These are phyloP conservation scores for Syndactyla subalaris DNA, from an alignment of 2,797 vertebrate species.

Conservation along the genomic window DNA sequence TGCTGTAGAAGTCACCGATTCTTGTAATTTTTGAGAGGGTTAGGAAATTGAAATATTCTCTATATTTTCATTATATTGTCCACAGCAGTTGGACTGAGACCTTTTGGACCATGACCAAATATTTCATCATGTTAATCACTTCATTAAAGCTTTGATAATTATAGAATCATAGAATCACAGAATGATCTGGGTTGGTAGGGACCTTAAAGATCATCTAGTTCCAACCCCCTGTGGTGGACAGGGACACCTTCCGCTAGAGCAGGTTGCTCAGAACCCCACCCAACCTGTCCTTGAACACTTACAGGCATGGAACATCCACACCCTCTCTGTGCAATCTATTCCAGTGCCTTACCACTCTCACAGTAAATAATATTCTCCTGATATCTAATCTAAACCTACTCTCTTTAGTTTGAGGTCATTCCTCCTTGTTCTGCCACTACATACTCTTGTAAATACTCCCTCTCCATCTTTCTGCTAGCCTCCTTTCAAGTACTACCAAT, in stretches of 20 bases:
- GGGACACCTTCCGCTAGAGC: background rate
- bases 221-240: too few species aligned
- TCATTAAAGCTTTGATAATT: background rate
- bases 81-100: background rate
- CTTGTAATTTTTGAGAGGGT: background rate
- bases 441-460: too few species aligned
- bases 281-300: background rate
- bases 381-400: background rate
- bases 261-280: background rate
- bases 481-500: background rate
- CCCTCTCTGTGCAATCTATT: background rate
- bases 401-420: background rate
- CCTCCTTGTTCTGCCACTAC: background rate
- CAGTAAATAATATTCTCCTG: background rate
- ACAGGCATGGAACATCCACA: background rate
- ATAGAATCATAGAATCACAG: background rate
- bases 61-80: background rate
- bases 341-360: background rate
- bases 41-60: background rate
- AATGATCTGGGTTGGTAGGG: background rate
- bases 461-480: background rate
- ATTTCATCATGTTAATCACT: rapidly evolving
- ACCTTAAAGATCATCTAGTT: background rate
- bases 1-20: background rate
- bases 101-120: background rate